Evolutionary conservation across 2,888 invertebrate species (phyloP).

Genomic region (Busseola fusca): DNA sequence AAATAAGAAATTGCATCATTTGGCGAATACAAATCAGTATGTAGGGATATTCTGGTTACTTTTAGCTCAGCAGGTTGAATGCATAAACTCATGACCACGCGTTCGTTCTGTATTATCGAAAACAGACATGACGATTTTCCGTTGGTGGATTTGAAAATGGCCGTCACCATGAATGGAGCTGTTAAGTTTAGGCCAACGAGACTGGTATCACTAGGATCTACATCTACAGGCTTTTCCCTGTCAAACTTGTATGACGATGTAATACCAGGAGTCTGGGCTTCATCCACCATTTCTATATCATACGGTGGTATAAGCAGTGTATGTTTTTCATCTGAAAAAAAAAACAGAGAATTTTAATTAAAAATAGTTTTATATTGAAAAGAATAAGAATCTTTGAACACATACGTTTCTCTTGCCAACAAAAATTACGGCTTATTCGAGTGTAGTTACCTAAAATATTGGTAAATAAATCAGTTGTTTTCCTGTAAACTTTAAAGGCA

Average conservation of each 20-base stretch:
- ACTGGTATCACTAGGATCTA: background rate
- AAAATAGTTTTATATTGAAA: background rate
- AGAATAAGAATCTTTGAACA: background rate
- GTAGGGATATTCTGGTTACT: conserved; percentile 55
- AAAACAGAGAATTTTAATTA: background rate
- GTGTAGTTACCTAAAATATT: no score
- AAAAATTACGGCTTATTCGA: no score
- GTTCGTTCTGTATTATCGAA: conserved; percentile 65
- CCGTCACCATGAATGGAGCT: conserved; percentile 72
- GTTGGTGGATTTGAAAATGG: conserved; percentile 67
- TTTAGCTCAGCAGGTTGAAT: conserved; percentile 52
- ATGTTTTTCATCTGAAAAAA: conserved; percentile 30
- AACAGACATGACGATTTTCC: conserved; percentile 70
- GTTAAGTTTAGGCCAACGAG: conserved; percentile 53
- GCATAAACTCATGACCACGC: conserved; percentile 65
- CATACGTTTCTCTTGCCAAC: no score
- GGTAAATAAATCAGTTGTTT: no score
- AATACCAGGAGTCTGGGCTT: background rate
- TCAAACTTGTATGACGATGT: conserved; percentile 8
- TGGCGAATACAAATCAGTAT: conserved; percentile 23
- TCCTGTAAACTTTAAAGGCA: no score
- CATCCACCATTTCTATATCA: accelerated
- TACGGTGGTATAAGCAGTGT: conserved; percentile 10
- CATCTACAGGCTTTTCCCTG: background rate
- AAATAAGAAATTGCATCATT: conserved; percentile 14